Conservation (phyloP, 2,113 vertebrate genomes). For the Aythya baeri region DNA sequence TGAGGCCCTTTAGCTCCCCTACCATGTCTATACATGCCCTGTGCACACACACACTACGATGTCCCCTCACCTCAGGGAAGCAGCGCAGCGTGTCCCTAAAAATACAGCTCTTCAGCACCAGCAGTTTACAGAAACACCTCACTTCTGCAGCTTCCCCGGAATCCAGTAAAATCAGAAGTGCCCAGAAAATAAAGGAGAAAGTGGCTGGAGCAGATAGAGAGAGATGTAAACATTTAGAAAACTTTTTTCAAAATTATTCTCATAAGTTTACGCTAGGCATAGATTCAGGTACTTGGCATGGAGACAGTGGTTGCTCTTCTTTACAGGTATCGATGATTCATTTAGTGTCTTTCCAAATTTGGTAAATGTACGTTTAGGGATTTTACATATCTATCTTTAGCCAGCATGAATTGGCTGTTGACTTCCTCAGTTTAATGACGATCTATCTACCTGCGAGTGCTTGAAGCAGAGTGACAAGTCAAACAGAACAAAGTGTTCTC, state of each 20-base stretch:
- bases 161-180: background rate
- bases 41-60: background rate
- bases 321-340: background rate
- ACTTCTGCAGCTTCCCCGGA: background rate
- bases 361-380: background rate
- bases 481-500: background rate
- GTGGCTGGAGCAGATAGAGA: background rate
- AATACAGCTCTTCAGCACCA: background rate
- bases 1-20: background rate
- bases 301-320: background rate
- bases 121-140: background rate
- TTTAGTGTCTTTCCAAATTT: background rate
- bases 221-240: background rate
- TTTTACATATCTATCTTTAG: background rate
- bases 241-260: background rate
- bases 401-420: background rate
- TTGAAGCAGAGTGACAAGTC: background rate
- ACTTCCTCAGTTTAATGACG: background rate
- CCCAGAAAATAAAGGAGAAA: background rate
- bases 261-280: background rate
- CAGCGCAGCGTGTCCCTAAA: background rate
- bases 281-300: background rate
- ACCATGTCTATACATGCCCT: accelerated
- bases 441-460: background rate
- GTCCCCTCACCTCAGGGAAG: background rate